Percentiles rank a stretch among this genome's conserved stretches.
These are phyloP conservation scores for Lasiurus borealis DNA, from an alignment of 2,113 vertebrate genomes.

Conservation along the genomic window DNA sequence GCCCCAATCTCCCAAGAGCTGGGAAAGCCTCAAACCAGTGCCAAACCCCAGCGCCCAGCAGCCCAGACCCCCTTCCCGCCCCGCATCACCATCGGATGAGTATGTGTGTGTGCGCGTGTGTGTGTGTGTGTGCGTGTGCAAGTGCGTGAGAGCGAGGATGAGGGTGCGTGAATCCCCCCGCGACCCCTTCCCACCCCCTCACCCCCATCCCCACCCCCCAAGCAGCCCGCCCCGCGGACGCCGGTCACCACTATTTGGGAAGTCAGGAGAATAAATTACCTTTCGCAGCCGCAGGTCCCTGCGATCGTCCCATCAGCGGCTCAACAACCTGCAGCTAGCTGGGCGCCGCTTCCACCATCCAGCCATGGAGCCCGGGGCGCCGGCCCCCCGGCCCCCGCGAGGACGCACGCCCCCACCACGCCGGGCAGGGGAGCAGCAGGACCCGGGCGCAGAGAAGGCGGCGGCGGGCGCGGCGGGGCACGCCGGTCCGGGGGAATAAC, in stretches of 20 bases:
- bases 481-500: conserved; percentile 49
- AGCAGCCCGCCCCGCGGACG: neutral
- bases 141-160: neutral
- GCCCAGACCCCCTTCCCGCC: conserved; percentile 48
- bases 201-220: neutral
- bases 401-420: conserved; percentile 33
- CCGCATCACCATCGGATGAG: conserved; percentile 59
- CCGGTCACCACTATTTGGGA: conserved; percentile 19
- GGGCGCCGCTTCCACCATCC: conserved; percentile 84
- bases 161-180: neutral
- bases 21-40: conserved; percentile 44
- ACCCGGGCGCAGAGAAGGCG: conserved; percentile 12
- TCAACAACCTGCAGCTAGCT: conserved; percentile 87
- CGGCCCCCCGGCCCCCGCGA: neutral
- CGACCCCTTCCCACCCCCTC: neutral
- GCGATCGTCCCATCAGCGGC: conserved; percentile 84
- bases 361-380: conserved; percentile 78
- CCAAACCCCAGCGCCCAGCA: conserved; percentile 60
- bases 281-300: conserved; percentile 80
- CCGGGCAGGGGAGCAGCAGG: neutral
- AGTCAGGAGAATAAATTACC: conserved; percentile 82
- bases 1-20: conserved; percentile 1
- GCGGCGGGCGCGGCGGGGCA: conserved; percentile 66
- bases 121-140: conserved; percentile 45
- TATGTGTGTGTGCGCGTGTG: neutral